A percentile compares a stretch with the other conserved stretches of the same genome.
Evolutionary conservation across 2,113 vertebrate genomes (phyloP).

Genomic region (Bubo scandiacus): DNA sequence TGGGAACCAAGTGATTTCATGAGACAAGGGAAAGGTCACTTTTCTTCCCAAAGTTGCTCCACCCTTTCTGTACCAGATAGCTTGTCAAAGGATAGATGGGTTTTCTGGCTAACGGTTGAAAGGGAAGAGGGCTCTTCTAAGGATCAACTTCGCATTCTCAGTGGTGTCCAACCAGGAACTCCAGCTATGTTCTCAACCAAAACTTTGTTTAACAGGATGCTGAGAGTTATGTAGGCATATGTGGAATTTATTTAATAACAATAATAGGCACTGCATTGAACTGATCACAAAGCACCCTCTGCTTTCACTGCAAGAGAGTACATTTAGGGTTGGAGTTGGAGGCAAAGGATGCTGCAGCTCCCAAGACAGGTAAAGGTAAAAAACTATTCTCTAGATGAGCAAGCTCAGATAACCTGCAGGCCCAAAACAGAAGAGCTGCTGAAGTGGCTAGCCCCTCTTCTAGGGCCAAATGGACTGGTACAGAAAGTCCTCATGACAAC

Average conservation of each 20-base stretch:
- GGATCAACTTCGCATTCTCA: constrained; percentile 13
- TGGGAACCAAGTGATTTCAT: constrained; percentile 41
- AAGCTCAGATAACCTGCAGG: not conserved
- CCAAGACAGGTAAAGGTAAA: not conserved
- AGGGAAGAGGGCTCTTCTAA: constrained; percentile 30
- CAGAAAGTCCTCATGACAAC: not conserved
- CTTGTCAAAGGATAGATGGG: not conserved
- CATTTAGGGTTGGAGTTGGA: not conserved
- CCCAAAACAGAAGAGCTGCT: not conserved
- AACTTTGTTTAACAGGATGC: constrained; percentile 47
- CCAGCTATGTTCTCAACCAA: not conserved
- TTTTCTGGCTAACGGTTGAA: constrained; percentile 35
- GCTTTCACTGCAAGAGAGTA: not conserved
- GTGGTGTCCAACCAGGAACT: constrained; percentile 13
- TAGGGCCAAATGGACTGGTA: not conserved
- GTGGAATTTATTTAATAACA: not conserved
- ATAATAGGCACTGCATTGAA: not conserved
- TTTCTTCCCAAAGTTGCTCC: constrained; percentile 36
- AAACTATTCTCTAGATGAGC: not conserved
- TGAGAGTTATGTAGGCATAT: not conserved
- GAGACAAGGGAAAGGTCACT: constrained; percentile 65
- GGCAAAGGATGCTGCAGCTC: not conserved
- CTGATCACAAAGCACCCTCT: not conserved
- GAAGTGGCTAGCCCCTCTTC: not conserved
- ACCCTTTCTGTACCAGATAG: constrained; percentile 29